phyloP scores from a whole-genome alignment of 2,888 invertebrate genomes.

The Cheilosia scutellata region DNA sequence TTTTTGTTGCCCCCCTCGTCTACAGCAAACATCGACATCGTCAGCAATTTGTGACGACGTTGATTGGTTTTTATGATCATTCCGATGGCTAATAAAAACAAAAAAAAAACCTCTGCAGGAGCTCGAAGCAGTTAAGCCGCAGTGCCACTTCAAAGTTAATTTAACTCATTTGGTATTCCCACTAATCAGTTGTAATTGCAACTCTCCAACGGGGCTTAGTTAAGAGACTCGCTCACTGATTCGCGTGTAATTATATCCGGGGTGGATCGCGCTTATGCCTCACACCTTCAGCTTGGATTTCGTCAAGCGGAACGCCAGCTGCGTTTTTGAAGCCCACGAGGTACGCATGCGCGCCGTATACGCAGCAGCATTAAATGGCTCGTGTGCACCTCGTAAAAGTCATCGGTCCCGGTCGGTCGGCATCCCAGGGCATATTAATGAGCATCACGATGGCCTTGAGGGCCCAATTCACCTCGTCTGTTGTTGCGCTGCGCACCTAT shows the following conservation, averaged over 20 bases:
- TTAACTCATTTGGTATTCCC: constrained; percentile 67
- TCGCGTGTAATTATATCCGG: constrained; percentile 26
- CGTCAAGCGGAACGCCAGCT: constrained; percentile 20
- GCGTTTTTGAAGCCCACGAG: too few species aligned
- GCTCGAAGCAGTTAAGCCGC: constrained; percentile 25
- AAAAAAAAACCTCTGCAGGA: constrained; percentile 39
- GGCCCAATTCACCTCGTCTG: constrained; percentile 34
- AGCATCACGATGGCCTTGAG: constrained; percentile 75
- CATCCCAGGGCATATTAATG: constrained; percentile 66
- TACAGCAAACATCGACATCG: constrained; percentile 62
- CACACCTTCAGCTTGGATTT: constrained; percentile 44
- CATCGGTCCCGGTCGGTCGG: constrained; percentile 39
- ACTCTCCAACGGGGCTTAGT: constrained; percentile 56
- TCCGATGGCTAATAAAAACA: constrained; percentile 65
- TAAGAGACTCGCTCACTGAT: neutral
- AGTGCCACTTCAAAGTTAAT: constrained; percentile 68
- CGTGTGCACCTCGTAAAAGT: constrained; percentile 71
- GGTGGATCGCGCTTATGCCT: constrained; percentile 54
- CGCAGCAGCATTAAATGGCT: constrained; percentile 42
- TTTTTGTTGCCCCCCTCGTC: constrained; percentile 13
- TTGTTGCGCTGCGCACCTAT: neutral
- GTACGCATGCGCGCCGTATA: constrained; percentile 37
- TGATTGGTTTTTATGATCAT: constrained; percentile 76
- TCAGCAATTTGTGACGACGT: constrained; percentile 76
- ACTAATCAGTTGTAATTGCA: constrained; percentile 76